Evolutionary conservation across 2,797 vertebrate species (phyloP), one percentile per base, ranked within the genome.

Genomic region (Karalla daura): DNA sequence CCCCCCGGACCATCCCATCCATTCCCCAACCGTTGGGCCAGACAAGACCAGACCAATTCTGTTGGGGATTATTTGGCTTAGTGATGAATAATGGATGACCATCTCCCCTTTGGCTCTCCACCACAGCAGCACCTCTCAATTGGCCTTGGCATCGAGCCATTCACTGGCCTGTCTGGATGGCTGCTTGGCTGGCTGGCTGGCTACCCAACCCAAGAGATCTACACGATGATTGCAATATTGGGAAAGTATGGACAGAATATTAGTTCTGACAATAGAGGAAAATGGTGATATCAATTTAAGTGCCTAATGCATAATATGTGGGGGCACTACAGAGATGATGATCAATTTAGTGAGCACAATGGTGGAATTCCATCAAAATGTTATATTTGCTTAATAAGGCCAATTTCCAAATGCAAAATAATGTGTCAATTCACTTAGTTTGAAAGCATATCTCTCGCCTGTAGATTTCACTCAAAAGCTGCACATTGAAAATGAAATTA

Each of bases 11-110:
- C 90, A 89, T 90, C 86, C 83, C 83, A 90, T 92, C 91, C 91
- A 90, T 88, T 91, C 81, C 86, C 88, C 78, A 86, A 92, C 89
- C 88, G 87, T 91, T 89, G 79, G 83, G 85, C 86, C 86, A 89
- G 86, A 92, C 89, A 90, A 90, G 88, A 87, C 89, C 88, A 90
- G 89, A 90, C 91, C 89, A 92, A 92, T 92, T 91, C 91, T 90
- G 85, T 83, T 87, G 90, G 91, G 92, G 92, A 94, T 93, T 94
- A 93, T 93, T 92, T 91, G 89, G 90, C 89, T 91, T 89, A 92
- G 90, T 84, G 87, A 93, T 94, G 92, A 94, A 94, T 93, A 93
- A 94, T 93, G 92, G 90, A 93, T 93, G 92, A 92, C 91, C 88
- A 92, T 92, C 90, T 93, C 89, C 91, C 91, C 91, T 92, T 89